Evolutionary conservation across 1,140 invertebrate species (phyloP).

Genomic region (Apolygus lucorum): DNA sequence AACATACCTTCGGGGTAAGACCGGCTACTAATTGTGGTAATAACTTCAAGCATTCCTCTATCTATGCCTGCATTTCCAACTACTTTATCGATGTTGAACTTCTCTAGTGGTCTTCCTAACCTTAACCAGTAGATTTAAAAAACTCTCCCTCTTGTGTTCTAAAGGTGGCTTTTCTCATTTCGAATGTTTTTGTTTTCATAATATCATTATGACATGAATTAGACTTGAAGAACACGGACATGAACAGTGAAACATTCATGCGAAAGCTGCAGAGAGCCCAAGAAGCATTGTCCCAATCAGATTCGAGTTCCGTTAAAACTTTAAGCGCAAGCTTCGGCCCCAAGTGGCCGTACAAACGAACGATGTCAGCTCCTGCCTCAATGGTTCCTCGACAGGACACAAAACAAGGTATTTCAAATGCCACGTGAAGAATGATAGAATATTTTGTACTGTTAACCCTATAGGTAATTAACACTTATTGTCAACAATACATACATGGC

Average conservation of each 20-base stretch:
- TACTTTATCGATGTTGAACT: constrained; percentile 10
- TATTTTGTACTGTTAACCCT: too few relatives aligned
- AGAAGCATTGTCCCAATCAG: constrained; percentile 61
- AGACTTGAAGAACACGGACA: constrained; percentile 85
- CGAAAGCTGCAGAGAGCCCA: constrained; percentile 81
- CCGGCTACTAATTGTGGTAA: too few relatives aligned
- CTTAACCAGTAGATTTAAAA: too few relatives aligned
- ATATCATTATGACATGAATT: constrained; percentile 28
- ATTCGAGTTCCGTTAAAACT: constrained; percentile 61
- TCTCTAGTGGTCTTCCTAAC: too few relatives aligned
- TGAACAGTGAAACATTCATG: constrained; percentile 78
- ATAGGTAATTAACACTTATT: too few relatives aligned
- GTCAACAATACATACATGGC: too few relatives aligned
- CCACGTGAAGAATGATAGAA: too few relatives aligned
- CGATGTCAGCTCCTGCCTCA: constrained; percentile 79
- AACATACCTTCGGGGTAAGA: constrained; percentile 68
- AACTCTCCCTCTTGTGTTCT: too few relatives aligned
- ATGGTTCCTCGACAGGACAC: constrained; percentile 67
- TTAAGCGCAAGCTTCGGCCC: constrained; percentile 82
- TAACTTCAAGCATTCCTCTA: constrained; percentile 21
- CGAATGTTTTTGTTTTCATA: not conserved
- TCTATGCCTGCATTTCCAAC: not conserved
- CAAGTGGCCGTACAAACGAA: constrained; percentile 92
- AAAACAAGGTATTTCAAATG: constrained; percentile 67
- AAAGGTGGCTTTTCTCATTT: not conserved